Evolutionary conservation across 2,113 vertebrate genomes (phyloP), one percentile per base, ranked within the genome.

Genomic region (Amia ocellicauda): DNA sequence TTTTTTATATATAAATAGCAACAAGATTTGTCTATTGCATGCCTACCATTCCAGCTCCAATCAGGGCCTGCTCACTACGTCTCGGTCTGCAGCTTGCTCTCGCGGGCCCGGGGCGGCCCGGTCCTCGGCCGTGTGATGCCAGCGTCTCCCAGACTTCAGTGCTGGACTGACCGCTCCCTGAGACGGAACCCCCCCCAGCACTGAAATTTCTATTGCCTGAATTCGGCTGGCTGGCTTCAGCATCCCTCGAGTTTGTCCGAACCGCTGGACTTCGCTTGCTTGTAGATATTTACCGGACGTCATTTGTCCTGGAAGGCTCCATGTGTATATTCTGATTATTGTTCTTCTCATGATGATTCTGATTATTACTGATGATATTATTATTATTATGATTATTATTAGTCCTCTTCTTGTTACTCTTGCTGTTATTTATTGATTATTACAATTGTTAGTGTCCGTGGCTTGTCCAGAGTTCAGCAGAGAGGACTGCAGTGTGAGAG

Each of bases 351-450:
- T n/a, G n/a, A n/a, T n/a, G n/a, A 42, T 58, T 49, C 43, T 68
- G 58, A 29, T 40, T 61, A 52, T 53, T 22, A 60, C 59, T 61
- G 26, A 23, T 53, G 68, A 77, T 41, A 42, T 51, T 56, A 16
- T 20, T 58, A 51, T 45, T 27, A 43, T 13, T 17, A 53, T 63
- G 20, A 41, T 57, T 47, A 47, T 47, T 47, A 47, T 47, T 47
- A 47, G 13, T 47, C 14, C 14, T 20, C 45, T 58, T 54, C 51
- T 42, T 23, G 24, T 69, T 51, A 50, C 72, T 63, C 45, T 47
- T 9, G 45, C 29, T 23, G 42, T 68, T 67, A 29, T 76, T 71
- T 60, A 58, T 67, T 71, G 8, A n/a, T 47, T 45, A 51, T 65
- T 17, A 77, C 70, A 49, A 11, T 64, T 22, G 49, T 19, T 64